phyloP scores from a whole-genome alignment of 2,888 invertebrate species.

The Cephus rjabovi region DNA sequence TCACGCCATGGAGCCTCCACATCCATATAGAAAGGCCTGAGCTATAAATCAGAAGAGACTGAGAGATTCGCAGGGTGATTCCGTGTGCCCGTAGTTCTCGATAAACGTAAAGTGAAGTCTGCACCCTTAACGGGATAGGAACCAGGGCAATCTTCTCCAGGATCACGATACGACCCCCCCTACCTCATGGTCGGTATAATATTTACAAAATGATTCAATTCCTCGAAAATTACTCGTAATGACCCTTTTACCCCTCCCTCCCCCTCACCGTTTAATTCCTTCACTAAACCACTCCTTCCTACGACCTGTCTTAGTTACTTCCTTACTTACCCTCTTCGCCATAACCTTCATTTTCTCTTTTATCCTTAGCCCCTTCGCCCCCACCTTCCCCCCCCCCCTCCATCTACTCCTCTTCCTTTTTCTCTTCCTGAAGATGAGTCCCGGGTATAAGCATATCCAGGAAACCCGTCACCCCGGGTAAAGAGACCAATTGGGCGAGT shows the following conservation, averaged over 20 bases:
- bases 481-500: conserved; percentile 7
- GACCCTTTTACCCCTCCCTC: not conserved
- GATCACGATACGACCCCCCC: not conserved
- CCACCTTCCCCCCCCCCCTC: too few relatives aligned
- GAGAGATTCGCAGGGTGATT: not conserved
- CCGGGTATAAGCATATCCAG: not conserved
- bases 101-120: not conserved
- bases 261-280: not conserved
- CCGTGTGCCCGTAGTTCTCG: not conserved
- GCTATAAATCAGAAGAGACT: not conserved
- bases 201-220: not conserved
- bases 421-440: not conserved
- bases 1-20: not conserved
- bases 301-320: not conserved
- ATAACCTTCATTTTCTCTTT: not conserved
- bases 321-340: not conserved
- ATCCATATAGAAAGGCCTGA: not conserved
- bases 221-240: not conserved
- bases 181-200: not conserved
- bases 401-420: not conserved
- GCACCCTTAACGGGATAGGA: not conserved
- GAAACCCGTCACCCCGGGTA: conserved; percentile 6
- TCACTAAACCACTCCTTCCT: not conserved
- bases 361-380: not conserved
- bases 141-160: not conserved